Conservation (phyloP, 2,113 vertebrate genomes). For the Dipodomys spectabilis region DNA sequence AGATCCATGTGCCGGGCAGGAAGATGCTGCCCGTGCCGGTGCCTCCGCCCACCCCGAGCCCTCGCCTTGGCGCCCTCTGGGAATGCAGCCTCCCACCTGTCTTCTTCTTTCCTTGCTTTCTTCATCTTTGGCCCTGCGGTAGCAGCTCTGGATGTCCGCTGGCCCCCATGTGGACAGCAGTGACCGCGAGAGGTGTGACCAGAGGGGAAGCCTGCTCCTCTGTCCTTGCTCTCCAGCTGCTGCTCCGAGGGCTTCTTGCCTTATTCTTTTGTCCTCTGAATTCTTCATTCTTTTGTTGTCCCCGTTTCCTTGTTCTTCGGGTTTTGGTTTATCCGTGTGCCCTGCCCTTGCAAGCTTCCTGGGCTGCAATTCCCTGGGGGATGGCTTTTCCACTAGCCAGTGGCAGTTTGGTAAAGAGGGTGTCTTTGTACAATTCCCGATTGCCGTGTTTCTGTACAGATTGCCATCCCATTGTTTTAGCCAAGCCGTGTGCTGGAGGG, state of each 20-base stretch:
- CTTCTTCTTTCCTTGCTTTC: background rate
- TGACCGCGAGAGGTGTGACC: too few species aligned
- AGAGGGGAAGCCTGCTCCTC: background rate
- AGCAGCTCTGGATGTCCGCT: too few species aligned
- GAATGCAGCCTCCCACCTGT: background rate
- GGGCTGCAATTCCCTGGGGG: background rate
- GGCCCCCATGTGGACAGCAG: too few species aligned
- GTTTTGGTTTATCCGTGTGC: too few species aligned
- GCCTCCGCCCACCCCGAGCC: fast-evolving
- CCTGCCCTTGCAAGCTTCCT: too few species aligned
- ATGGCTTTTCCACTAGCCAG: background rate
- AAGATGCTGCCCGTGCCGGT: fast-evolving
- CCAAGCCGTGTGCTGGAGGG: too few species aligned
- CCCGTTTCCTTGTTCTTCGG: too few species aligned
- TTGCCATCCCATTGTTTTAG: background rate
- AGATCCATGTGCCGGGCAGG: too few species aligned
- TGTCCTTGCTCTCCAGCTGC: background rate
- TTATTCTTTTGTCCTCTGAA: too few species aligned
- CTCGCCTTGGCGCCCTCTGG: background rate
- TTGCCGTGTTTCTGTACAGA: background rate
- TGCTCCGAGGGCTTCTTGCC: too few species aligned
- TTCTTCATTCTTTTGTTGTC: too few species aligned
- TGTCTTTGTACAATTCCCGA: background rate
- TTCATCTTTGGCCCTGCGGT: too few species aligned
- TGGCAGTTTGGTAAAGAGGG: background rate